Base-by-base conservation (phyloP, 2,888 invertebrate species). In the Glaucopsyche alexis region DNA sequence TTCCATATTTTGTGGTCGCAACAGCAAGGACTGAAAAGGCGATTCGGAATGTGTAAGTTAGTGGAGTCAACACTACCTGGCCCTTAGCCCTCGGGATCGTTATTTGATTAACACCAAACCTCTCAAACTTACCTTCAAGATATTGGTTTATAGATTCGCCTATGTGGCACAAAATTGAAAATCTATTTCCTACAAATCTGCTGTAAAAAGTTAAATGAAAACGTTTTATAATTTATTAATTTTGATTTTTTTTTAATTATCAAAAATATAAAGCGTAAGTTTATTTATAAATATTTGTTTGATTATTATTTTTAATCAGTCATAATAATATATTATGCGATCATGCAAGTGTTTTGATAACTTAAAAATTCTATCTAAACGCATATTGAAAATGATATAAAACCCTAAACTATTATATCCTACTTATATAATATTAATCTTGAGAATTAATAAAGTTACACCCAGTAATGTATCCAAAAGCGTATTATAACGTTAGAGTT, bases 101-200 rank as follows among this genome's bases (percentile, higher is more conserved):
- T 87, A 84, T 87, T 87, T 88, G 85, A 86, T 86, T 83, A 84
- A 79, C 82, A 79, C 85, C 86, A 85, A 87, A 87, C 87, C 86
- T 60, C 52, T 55, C 60, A 42, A 60, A 71, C 60, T 60, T 45
- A 42, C n/a, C 19, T 40, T 50, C 49, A 45, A 38, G 16, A 16
- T 71, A 42, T 55, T 29, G 69, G 69, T n/a, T 66, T 16, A 40
- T 66, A 16, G 42, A 66, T 66, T 42, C 19, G n/a, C n/a, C n/a
- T n/a, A 42, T 16, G 8, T 66, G 2, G 42, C 60, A 60, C 60
- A 13, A 55, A 19, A 19, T 19, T 55, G 4, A 2, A 16, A 2
- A 52, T 0, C 7, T 52, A 8, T 19, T 55, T 19, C 29, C 29
- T 1, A 29, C 7, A 60, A 1, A 60, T 60, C 19, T 60, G 1